Evolutionary conservation across 2,797 vertebrate genomes (phyloP), one percentile per base, ranked within the genome.

Genomic region (Microctenopoma steveboyesi): DNA sequence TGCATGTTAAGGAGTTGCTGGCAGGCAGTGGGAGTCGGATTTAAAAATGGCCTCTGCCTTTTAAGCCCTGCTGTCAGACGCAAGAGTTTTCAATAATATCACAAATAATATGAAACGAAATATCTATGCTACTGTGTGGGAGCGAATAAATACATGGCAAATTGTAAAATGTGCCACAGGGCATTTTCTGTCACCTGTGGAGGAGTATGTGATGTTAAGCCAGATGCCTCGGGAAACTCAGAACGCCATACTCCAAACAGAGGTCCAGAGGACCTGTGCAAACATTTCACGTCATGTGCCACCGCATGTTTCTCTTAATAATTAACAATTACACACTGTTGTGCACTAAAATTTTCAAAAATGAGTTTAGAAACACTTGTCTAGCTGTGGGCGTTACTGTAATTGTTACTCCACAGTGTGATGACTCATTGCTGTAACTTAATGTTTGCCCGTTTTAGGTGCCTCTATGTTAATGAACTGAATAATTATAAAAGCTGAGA

Each of bases 151-250:
- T 83, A 75, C 37, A 68, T 75, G 63, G 66, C 47, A 82, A 76
- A 81, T 71, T 66, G 64, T 56, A 72, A 76, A 82, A 61, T 67
- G 62, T 76, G 74, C 79, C 81, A 77, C 51, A 16, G 72, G 80
- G 76, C 79, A 81, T 81, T 84, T 82, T 75, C 79, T 85, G 86
- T 89, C 79, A 80, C 74, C 64, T 25, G 16, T 76, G 79, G 63
- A 81, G 73, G 68, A 82, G 71, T 56, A 5, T 76, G 64, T 81
- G 62, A 83, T 86, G 76, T 85, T 79, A 64, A 76, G 64, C 59
- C 81, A 72, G 82, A 81, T 54, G 74, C 72, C 76, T 73, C 14
- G 22, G 73, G 70, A 88, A 79, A 78, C 15, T 64, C 8, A 30
- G 68, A 74, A 59, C 16, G 15, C 56, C 35, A n/a, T 28, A 59